phyloP scores from a whole-genome alignment of 2,113 vertebrate genomes.

The Addax nasomaculatus region DNA sequence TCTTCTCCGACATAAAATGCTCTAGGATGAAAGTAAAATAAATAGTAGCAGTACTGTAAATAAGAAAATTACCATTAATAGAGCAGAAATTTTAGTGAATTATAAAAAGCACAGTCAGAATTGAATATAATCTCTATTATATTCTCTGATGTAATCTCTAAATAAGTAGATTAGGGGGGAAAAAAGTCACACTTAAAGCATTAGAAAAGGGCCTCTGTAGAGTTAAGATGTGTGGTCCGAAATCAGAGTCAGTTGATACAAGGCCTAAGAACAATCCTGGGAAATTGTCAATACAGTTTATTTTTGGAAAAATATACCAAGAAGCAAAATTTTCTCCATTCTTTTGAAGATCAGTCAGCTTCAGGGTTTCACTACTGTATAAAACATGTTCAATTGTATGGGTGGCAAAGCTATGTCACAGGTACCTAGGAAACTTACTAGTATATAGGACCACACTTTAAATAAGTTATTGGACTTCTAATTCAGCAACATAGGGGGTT shows the following conservation, averaged over 20 bases:
- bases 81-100: not conserved
- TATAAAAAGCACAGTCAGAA: not conserved
- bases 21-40: not conserved
- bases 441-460: not conserved
- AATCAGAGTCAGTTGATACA: not conserved
- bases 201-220: not conserved
- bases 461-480: not conserved
- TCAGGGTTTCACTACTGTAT: not conserved
- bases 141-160: not conserved
- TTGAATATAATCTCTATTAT: not conserved
- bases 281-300: not conserved
- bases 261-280: not conserved
- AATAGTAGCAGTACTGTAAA: not conserved
- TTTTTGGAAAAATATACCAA: not conserved
- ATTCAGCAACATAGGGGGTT: not conserved
- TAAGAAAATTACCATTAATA: not conserved
- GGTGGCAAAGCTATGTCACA: not conserved
- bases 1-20: not conserved
- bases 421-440: not conserved
- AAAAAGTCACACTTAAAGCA: not conserved
- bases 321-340: not conserved
- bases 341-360: not conserved
- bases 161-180: fast-evolving
- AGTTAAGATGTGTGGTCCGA: not conserved
- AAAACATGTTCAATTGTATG: not conserved